Conservation (phyloP, 2,888 invertebrate genomes). For the Morpho achilles region DNA sequence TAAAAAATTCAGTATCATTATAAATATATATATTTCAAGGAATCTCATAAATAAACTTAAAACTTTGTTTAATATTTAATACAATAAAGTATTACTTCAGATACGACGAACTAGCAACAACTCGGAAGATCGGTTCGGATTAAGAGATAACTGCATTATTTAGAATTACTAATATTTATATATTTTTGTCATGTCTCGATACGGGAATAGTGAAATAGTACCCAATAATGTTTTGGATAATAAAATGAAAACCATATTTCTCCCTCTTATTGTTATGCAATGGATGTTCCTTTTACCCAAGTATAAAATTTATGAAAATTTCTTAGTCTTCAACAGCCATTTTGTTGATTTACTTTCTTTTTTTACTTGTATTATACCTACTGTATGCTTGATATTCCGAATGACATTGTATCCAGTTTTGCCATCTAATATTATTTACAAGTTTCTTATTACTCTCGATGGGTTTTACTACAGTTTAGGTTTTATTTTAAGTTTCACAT, state of each 20-base stretch:
- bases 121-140: too few species aligned
- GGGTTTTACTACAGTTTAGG: not conserved
- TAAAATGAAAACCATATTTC: not conserved
- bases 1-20: too few species aligned
- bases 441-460: not conserved
- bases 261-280: conserved; percentile 2
- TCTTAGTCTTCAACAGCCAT: conserved; percentile 7
- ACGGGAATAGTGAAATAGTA: not conserved
- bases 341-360: not conserved
- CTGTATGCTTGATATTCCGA: not conserved
- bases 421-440: not conserved
- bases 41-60: too few species aligned
- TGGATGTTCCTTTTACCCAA: conserved; percentile 8
- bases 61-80: too few species aligned
- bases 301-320: conserved; percentile 6
- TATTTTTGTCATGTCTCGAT: not conserved
- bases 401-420: not conserved
- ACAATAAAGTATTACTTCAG: too few species aligned
- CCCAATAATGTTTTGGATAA: conserved; percentile 3
- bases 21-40: too few species aligned
- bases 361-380: not conserved
- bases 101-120: too few species aligned
- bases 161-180: too few species aligned
- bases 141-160: too few species aligned
- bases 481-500: not conserved